Evolutionary conservation across 2,888 invertebrate genomes (phyloP).

Genomic region (Marronus borbonicus): DNA sequence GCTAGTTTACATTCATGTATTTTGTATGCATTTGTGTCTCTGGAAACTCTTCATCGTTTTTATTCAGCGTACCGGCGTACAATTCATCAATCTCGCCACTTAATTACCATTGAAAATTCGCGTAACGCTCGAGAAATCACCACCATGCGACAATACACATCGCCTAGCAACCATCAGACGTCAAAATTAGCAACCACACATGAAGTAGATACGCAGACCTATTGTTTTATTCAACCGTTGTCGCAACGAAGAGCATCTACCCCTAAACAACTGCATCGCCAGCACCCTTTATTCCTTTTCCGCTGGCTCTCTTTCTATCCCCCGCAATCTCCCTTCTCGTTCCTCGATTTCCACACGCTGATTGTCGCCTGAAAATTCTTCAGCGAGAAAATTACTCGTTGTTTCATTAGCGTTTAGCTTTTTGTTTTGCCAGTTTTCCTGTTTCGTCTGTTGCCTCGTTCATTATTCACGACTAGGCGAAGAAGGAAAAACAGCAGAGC

Average conservation of each 20-base stretch:
- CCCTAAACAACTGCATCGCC: background rate
- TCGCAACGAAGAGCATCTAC: constrained; percentile 1
- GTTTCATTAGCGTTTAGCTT: constrained; percentile 56
- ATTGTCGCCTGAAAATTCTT: constrained; percentile 44
- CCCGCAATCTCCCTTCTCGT: background rate
- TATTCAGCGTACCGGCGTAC: too few species aligned
- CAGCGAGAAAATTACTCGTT: constrained; percentile 52
- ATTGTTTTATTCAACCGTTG: constrained; percentile 47
- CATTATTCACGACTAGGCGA: constrained; percentile 48
- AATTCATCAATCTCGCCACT: background rate
- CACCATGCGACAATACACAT: background rate
- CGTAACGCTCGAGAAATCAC: background rate
- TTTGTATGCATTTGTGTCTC: too few species aligned
- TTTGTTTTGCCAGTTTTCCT: constrained; percentile 53
- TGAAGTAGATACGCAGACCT: constrained; percentile 17
- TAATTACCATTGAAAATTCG: background rate
- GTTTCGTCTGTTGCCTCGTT: constrained; percentile 55
- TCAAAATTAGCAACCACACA: constrained; percentile 44
- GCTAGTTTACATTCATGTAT: too few species aligned
- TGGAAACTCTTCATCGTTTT: too few species aligned
- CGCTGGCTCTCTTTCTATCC: background rate
- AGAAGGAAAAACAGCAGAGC: background rate
- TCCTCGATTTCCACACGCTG: constrained; percentile 21
- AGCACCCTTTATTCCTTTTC: background rate
- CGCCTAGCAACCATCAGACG: constrained; percentile 1